These are phyloP conservation scores for Lycocerus yunnanus DNA, from an alignment of 2,888 invertebrate genomes.

Conservation along the genomic window DNA sequence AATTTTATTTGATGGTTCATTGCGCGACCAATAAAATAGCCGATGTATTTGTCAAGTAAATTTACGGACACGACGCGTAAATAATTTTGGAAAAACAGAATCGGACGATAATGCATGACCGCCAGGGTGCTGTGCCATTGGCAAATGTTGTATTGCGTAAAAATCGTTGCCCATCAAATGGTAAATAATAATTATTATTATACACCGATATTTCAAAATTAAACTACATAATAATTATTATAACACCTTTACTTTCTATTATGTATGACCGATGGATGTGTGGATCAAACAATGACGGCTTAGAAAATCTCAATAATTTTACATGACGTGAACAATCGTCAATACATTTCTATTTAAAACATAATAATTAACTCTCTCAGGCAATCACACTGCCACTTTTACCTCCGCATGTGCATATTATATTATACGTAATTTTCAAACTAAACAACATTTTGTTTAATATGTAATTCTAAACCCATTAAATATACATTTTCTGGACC, in stretches of 20 bases:
- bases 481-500: background rate
- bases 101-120: background rate
- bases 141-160: too few species aligned
- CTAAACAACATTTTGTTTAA: too few species aligned
- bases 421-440: background rate
- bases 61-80: background rate
- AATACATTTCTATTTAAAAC: background rate
- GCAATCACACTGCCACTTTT: background rate
- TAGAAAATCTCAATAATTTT: background rate
- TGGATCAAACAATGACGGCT: background rate
- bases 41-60: background rate
- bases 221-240: background rate
- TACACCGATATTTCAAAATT: background rate
- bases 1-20: constrained; percentile 7
- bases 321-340: background rate
- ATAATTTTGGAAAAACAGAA: too few species aligned
- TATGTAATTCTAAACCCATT: background rate
- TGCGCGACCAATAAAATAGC: constrained; percentile 7
- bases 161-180: background rate
- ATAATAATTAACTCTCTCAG: background rate
- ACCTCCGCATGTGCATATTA: too few species aligned
- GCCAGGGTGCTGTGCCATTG: too few species aligned
- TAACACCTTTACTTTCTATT: background rate
- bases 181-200: background rate
- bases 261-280: background rate